Base-by-base conservation (phyloP, 2,797 vertebrate genomes). In the Pseudopleuronectes americanus region DNA sequence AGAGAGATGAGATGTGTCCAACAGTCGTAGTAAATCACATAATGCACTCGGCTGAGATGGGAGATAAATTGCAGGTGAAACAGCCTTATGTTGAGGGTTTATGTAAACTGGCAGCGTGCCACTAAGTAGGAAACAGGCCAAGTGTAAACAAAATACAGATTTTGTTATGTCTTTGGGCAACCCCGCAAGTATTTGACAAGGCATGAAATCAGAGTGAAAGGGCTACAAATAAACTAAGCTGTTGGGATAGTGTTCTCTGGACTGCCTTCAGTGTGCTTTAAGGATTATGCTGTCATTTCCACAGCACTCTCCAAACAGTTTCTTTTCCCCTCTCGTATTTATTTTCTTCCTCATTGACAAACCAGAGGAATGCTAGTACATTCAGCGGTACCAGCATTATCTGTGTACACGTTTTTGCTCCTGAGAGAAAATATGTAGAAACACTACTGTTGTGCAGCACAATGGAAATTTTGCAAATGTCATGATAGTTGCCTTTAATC, bases 181-280 rank as follows among this genome's bases (percentile, higher is more conserved):
- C 28, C 47, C 60, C 28, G 53, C 12, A 17, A 67, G 71, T 47
- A 57, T 57, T 17, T 80, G 81, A 85, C 83, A 84, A 63, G 73
- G 73, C 65, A 70, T 81, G 68, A 81, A 77, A 87, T 85, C 78
- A 60, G 56, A 83, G 38, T 16, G 65, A 85, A 77, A 74, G 68
- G 64, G 61, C 70, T 69, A 77, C 76, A 81, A 70, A 87, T 77
- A 84, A 76, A 57, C 43, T 78, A 61, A 70, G 70, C 78, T 68
- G 69, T 73, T 64, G 73, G 71, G 63, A 79, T 84, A 71, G 70
- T 76, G 77, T 83, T 81, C 72, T 74, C 64, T 70, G 63, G 72
- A 66, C 66, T 71, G 74, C 49, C 54, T 74, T 82, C 48, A 48
- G 59, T 69, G 61, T 57, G 62, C 66, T 74, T 66, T 56, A 16